Conservation (phyloP, 2,113 vertebrate genomes). For the Accipiter virgatus region DNA sequence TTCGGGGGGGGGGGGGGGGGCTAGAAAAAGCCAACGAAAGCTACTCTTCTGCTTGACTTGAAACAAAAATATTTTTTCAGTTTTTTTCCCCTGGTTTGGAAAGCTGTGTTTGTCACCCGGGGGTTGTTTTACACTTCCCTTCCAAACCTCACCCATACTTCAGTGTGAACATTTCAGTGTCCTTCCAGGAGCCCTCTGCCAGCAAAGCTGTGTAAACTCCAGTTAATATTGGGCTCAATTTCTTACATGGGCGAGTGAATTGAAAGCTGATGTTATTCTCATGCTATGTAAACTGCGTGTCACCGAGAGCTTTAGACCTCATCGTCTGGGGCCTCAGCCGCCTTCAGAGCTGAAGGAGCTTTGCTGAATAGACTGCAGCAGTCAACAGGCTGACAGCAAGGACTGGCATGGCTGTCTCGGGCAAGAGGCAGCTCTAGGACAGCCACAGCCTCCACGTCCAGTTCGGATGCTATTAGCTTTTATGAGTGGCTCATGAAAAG, state of each 20-base stretch:
- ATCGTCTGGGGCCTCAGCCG: not conserved
- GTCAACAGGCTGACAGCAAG: not conserved
- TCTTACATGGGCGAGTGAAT: not conserved
- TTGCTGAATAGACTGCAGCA: not conserved
- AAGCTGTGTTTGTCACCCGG: not conserved
- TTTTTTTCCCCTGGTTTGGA: not conserved
- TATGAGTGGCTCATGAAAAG: not conserved
- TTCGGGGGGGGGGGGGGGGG: too few relatives aligned
- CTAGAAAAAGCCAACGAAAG: not conserved
- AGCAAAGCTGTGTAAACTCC: conserved; percentile 52
- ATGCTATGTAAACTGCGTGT: conserved; percentile 32
- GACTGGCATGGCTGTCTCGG: accelerated
- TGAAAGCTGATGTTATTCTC: not conserved
- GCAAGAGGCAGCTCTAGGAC: not conserved
- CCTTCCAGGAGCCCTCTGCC: conserved; percentile 21
- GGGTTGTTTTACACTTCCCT: not conserved
- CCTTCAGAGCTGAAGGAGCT: not conserved
- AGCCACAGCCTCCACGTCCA: accelerated
- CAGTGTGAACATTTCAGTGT: not conserved
- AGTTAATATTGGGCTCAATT: not conserved
- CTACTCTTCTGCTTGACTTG: not conserved
- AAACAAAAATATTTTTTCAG: conserved; percentile 31
- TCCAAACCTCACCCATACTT: not conserved
- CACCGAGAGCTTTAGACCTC: not conserved
- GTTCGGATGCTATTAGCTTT: not conserved